Base-by-base conservation (phyloP, 1,140 invertebrate species). In the Prorops nasuta region DNA sequence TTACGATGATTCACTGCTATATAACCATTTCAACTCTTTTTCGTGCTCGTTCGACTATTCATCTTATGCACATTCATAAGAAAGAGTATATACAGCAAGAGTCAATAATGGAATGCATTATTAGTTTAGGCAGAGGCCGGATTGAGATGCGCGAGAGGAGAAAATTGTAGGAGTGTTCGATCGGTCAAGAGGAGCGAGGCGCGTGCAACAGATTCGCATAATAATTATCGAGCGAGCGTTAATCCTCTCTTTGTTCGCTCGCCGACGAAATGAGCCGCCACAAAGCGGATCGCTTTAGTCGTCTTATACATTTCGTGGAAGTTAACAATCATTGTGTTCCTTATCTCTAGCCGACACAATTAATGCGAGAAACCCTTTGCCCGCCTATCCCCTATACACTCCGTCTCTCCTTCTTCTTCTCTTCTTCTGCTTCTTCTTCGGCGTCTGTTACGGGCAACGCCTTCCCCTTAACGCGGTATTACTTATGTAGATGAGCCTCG, bases 401-500 rank as follows among this genome's bases (percentile, higher is more conserved):
- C 20, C 0, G 7, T 14, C n/a, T n/a, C n/a, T 18, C 19, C 7
- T 41, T 42, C 28, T 34, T 37, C 48, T 12, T 39, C 36, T 17
- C 14, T 42, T 16, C 31, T 37, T 46, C 47, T 52, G 48, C 44
- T 59, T 56, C 48, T 43, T 43, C 44, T 49, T 54, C 45, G 41
- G 46, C 46, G 34, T 46, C 44, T 39, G 31, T 41, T 45, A 22
- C 57, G 66, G 63, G 66, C 70, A 73, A 69, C 63, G 67, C 63
- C 63, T 64, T 74, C 73, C 71, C 69, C 67, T 72, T 73, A 74
- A 74, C 71, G 66, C 67, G 60, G 69, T 74, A 73, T 74, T 77
- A 76, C 68, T 76, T 76, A 77, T 76, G 74, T 71, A 77, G 67
- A 77, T 77, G 71, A 75, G 69, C 66, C 66, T 67, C 68, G 66